Evolutionary conservation across 2,797 vertebrate genomes (phyloP), one percentile per base, ranked within the genome.

Genomic region (Eulemur albifrons): DNA sequence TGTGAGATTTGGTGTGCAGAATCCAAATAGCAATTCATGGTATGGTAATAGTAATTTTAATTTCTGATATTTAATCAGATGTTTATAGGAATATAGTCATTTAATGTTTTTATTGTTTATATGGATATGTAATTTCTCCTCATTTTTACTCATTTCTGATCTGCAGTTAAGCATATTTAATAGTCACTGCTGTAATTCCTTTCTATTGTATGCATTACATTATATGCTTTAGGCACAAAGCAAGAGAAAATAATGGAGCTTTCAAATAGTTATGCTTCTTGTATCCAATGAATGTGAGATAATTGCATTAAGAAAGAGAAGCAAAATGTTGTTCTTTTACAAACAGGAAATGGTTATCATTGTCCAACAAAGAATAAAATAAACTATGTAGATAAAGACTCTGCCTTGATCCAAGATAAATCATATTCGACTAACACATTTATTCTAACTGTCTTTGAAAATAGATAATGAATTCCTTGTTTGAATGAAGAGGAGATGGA

Each of bases 271-370:
- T 96, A 95, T 7, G 35, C 50, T 94, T 83, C 83, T 96, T 97
- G 70, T 96, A n/a, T 95, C 18, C 69, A 93, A 77, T 96, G 95
- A 98, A 97, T 97, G 79, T 57, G 72, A 88, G 63, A 90, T 96
- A 97, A 97, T 97, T 97, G 14, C 72, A 96, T 96, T 97, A 97
- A 95, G n/a, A 95, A 45, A 88, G 32, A 88, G 32, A 81, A 81
- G 27, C 10, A 67, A 84, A 83, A 87, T 89, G 77, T 87, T 96
- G 6, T 94, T 82, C 23, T 96, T 96, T 97, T 77, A 92, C 5
- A 45, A 93, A 73, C 11, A 96, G 45, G 65, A 97, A 95, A 90
- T 93, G n/a, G 27, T 88, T 95, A 97, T 77, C 84, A 94, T 75
- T 84, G 81, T 88, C 52, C 38, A 91, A 83, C 50, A 95, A 96